Conservation (phyloP, 2,797 vertebrate species). For the Hyperoplus immaculatus region DNA sequence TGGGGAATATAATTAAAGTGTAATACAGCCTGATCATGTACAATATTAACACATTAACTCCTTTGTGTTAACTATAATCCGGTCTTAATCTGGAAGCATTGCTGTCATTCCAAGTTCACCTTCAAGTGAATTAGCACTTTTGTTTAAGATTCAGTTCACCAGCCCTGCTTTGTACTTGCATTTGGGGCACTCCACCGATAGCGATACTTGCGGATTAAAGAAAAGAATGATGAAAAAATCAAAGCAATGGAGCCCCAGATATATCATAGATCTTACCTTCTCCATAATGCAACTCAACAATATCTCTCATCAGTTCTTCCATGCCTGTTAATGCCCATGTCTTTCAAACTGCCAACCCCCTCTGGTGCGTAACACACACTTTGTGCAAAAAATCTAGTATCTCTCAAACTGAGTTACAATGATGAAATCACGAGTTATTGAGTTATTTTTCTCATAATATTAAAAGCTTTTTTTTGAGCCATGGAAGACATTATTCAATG, state of each 20-base stretch:
- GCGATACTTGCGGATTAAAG: background rate
- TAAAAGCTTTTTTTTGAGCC: background rate
- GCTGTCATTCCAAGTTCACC: background rate
- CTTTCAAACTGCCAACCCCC: too few relatives aligned
- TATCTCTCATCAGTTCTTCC: background rate
- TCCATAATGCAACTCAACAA: background rate
- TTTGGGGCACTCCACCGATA: background rate
- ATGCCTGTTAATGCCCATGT: background rate
- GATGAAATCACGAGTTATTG: background rate
- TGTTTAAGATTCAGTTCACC: background rate
- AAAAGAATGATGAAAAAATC: background rate
- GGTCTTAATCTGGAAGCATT: background rate
- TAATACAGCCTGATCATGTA: background rate
- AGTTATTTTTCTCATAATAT: background rate
- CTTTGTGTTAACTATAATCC: background rate
- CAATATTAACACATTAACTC: background rate
- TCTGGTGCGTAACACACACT: too few relatives aligned
- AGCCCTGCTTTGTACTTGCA: background rate
- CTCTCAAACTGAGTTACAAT: too few relatives aligned
- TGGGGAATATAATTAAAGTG: background rate
- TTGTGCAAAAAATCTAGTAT: background rate
- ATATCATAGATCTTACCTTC: background rate
- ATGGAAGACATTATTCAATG: background rate
- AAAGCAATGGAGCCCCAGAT: background rate
- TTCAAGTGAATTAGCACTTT: background rate